Evolutionary conservation across 2,888 invertebrate genomes (phyloP), one percentile per base, ranked within the genome.

Genomic region (Steinernema hermaphroditum): DNA sequence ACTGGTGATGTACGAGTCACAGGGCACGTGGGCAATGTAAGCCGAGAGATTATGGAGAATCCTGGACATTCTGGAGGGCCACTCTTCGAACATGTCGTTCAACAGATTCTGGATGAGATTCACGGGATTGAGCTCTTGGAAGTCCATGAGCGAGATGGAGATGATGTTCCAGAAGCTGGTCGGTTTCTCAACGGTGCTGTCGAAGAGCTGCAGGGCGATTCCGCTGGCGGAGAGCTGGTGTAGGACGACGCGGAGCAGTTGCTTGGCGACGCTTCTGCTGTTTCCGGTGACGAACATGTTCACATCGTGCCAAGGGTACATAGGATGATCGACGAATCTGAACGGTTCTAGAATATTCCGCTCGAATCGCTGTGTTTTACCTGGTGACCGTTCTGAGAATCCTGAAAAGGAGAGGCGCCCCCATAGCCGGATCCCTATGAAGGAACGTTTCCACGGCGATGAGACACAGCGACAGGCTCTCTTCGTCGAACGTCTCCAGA

Each of bases 391-490:
- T 91, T 76, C 92, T 92, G 34, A 98, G 89, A 80, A 97, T 92
- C 82, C 95, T 93, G 0, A 96, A 94, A 76, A 98, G 88, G 84
- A 95, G 90, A 0, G 94, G 93, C 1, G 97, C 96, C n/a, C 97
- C 96, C 81, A 90, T 85, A 14, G 92, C 91, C 0, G 97, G 96
- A 88, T 97, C 96, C 27, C 97, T 90, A 86, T 97, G 96, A 77
- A 98, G 93, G 88, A 95, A 96, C 0, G 97, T 96, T 34, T 94
- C 94, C 77, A 98, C 89, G 77, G 93, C 93, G 68, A 96, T 93
- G 81, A 98, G 93, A 84, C 95, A 92, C 72, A 97, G 90, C 24
- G 83, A 83, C 8, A 86, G 76, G 87, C 97, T 96, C 87, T 98
- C 97, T 87, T 98, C 97, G 77, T 94, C 94, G 88, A 96, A 97